Conservation (phyloP, 1,140 invertebrate species). For the Drosophila fuyamai region DNA sequence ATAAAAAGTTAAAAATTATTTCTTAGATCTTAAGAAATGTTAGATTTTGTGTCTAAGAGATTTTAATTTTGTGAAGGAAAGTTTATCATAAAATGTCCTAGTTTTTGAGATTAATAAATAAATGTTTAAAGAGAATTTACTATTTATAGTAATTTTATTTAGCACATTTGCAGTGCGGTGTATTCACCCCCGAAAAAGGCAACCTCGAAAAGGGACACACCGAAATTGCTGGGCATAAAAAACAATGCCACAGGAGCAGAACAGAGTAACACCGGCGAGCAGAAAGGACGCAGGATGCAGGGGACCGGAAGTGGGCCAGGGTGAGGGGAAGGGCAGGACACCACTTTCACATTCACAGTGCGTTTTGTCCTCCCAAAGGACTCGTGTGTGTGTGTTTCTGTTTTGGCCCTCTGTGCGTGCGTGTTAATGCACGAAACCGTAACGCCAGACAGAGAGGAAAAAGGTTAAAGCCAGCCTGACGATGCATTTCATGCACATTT, state of each 20-base stretch:
- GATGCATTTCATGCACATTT: slow-evolving; percentile 72
- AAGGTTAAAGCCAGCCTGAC: slow-evolving; percentile 11
- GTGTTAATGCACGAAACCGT: slow-evolving; percentile 81
- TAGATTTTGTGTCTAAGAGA: no score
- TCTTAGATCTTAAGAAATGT: no score
- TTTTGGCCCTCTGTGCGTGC: slow-evolving; percentile 56
- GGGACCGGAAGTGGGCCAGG: not conserved
- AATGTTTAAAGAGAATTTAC: no score
- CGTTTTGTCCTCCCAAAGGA: slow-evolving; percentile 61
- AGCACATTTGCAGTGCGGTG: not conserved
- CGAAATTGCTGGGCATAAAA: slow-evolving; percentile 27
- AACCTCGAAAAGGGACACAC: not conserved
- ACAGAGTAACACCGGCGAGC: slow-evolving; percentile 32
- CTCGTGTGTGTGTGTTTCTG: slow-evolving; percentile 19
- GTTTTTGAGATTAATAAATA: no score
- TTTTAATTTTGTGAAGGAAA: no score
- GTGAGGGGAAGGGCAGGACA: slow-evolving; percentile 7
- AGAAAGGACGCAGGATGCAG: slow-evolving; percentile 37
- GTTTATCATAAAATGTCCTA: no score
- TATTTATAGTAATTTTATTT: no score
- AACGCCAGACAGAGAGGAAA: slow-evolving; percentile 17
- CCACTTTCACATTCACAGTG: slow-evolving; percentile 65
- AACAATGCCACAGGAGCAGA: slow-evolving; percentile 38
- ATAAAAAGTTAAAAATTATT: no score
- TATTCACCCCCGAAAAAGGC: not conserved